Evolutionary conservation across 2,797 vertebrate genomes (phyloP).

Genomic region (Phrynocephalus vlangalii): DNA sequence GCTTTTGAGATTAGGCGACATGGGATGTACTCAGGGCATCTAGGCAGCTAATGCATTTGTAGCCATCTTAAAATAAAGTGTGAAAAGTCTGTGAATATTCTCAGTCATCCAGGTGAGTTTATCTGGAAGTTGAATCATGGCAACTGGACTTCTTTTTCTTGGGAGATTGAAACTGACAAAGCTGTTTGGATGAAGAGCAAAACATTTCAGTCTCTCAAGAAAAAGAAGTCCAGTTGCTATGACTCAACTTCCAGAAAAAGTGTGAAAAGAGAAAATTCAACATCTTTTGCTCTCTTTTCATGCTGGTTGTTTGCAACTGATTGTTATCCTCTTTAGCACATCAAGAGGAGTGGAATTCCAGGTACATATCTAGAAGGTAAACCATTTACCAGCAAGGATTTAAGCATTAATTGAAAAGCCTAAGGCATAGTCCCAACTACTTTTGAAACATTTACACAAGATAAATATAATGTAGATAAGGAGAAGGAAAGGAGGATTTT

Average conservation of each 20-base stretch:
- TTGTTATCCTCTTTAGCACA: constrained; percentile 56
- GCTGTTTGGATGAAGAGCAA: too few relatives aligned
- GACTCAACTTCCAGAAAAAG: neutral
- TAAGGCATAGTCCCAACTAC: constrained; percentile 68
- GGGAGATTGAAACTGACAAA: too few relatives aligned
- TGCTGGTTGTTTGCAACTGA: constrained; percentile 32
- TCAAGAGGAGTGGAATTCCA: constrained; percentile 61
- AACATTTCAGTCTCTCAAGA: too few relatives aligned
- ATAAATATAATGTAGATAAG: constrained; percentile 61
- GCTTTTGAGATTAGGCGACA: too few relatives aligned
- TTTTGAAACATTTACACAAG: constrained; percentile 73
- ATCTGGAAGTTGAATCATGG: too few relatives aligned
- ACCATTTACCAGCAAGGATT: constrained; percentile 59
- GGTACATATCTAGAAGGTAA: constrained; percentile 68
- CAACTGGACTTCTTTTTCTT: too few relatives aligned
- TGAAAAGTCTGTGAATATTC: constrained; percentile 14
- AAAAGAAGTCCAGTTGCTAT: too few relatives aligned
- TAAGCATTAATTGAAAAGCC: constrained; percentile 73
- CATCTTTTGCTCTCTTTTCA: neutral
- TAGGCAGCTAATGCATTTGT: neutral
- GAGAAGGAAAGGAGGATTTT: constrained; percentile 29
- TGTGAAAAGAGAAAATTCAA: constrained; percentile 47
- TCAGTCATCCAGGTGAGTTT: too few relatives aligned
- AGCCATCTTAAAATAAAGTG: constrained; percentile 39
- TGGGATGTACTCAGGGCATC: too few relatives aligned